Percentiles rank a stretch among this genome's conserved stretches.
Evolutionary conservation across 2,888 invertebrate species (phyloP).

Genomic region (Dynastes tityus): DNA sequence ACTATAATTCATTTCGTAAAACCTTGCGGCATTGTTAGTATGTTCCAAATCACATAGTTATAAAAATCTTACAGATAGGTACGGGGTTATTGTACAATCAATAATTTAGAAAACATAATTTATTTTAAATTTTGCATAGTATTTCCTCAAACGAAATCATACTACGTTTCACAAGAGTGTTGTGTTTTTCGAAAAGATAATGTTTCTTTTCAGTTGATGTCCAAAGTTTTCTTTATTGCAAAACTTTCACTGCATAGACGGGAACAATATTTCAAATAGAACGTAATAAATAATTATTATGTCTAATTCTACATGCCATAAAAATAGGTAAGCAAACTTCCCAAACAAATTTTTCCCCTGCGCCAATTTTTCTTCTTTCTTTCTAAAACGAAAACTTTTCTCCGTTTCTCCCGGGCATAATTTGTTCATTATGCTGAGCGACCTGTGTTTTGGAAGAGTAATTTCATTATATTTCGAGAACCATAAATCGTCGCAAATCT

Average conservation of each 20-base stretch:
- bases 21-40: too few relatives aligned
- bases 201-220: neutral
- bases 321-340: constrained; percentile 28
- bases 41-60: too few relatives aligned
- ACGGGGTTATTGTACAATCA: too few relatives aligned
- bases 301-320: constrained; percentile 10
- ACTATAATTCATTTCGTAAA: too few relatives aligned
- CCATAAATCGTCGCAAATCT: constrained; percentile 40
- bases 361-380: constrained; percentile 5
- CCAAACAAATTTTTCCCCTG: constrained; percentile 2
- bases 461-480: constrained; percentile 40
- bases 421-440: constrained; percentile 37
- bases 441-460: constrained; percentile 28
- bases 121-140: too few relatives aligned
- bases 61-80: too few relatives aligned
- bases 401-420: neutral
- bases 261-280: constrained; percentile 17
- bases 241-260: neutral
- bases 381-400: constrained; percentile 4
- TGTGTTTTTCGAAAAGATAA: too few relatives aligned
- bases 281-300: constrained; percentile 27
- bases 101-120: too few relatives aligned
- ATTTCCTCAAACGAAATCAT: too few relatives aligned
- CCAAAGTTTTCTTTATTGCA: constrained; percentile 28
- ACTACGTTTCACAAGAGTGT: too few relatives aligned